Base-by-base conservation (phyloP, 2,797 vertebrate genomes). In the Notoglanidium macrostoma region DNA sequence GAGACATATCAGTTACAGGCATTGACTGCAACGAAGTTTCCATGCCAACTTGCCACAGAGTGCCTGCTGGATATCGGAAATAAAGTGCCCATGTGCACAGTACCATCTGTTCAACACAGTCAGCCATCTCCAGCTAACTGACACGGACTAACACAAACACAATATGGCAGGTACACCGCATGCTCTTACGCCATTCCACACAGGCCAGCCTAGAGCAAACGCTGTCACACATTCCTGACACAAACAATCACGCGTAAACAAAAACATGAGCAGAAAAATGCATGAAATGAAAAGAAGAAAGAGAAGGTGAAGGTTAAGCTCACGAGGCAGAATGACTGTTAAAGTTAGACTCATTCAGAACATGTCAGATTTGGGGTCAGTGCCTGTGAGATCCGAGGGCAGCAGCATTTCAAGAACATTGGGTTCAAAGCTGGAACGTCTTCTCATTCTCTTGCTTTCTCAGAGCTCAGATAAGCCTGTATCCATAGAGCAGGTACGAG, bases 381-480 rank as follows among this genome's bases (percentile, higher is more conserved):
- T 49, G 49, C 7, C 49, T 49, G 49, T 7, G 14, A 19, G 17
- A 68, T 46, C 3, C 21, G 46, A 46, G 21, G 70, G 40, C 72
- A 26, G 35, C 44, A 9, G 8, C 35, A 44, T 23, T 44, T 2
- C 29, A 40, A 70, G 21, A 26, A 44, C 40, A 46, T 1, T 23
- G 2, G 10, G 1, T 11, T 12, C 23, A 26, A 57, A 78, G 9
- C 19, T 35, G 76, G 29, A 78, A 55, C 14, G 19, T 84, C 73
- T 57, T 51, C 29, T 44, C 57, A 51, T 23, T 51, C 32, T 84
- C 23, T 2, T 19, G 81, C 61, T 73, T 73, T 59, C 77, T 57
- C n/a, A 81, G 87, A 79, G 77, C 85, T 85, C 85, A 90, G 94
- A 93, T 93, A 94, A 93, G 77, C 76, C 84, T 91, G 90, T 88